A percentile compares a stretch with the other conserved stretches of the same genome.
Evolutionary conservation across 2,888 invertebrate species (phyloP).

Genomic region (Hypsopygia costalis): DNA sequence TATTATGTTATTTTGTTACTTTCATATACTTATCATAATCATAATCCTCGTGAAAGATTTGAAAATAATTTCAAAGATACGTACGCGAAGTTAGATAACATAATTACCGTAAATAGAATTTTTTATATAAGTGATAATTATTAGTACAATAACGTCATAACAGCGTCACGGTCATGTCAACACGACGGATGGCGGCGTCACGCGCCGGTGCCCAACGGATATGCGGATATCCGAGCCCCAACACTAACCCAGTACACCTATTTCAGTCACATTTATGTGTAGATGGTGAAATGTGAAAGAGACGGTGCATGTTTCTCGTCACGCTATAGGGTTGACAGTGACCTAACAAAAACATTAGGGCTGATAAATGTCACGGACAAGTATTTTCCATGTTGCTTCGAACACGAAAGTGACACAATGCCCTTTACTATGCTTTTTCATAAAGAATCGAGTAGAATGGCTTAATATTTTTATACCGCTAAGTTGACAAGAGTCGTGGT

Average conservation of each 20-base stretch:
- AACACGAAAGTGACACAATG: not conserved
- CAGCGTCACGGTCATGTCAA: conserved; percentile 49
- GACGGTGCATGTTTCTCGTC: conserved; percentile 17
- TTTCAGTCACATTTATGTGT: conserved; percentile 24
- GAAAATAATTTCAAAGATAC: no score
- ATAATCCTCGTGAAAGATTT: no score
- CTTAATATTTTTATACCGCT: no score
- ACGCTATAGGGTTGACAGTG: conserved; percentile 9
- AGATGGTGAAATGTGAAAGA: conserved; percentile 17
- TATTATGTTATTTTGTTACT: no score
- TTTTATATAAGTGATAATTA: conserved; percentile 7
- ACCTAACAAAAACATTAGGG: conserved; percentile 5
- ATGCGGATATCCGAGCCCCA: conserved; percentile 64
- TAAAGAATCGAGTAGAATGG: no score
- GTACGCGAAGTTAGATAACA: not conserved
- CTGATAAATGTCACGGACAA: conserved; percentile 1
- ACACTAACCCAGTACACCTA: conserved; percentile 18
- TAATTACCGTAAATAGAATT: conserved; percentile 2
- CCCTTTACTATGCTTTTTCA: conserved; percentile 2
- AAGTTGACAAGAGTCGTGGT: no score
- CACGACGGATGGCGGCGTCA: conserved; percentile 68
- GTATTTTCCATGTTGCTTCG: not conserved
- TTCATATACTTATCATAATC: no score
- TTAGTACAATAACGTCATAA: conserved; percentile 33
- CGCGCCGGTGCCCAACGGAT: conserved; percentile 59